A percentile compares a stretch with the other conserved stretches of the same genome.
Conservation (phyloP, 2,113 vertebrate species). For the Muscicapa adusta region DNA sequence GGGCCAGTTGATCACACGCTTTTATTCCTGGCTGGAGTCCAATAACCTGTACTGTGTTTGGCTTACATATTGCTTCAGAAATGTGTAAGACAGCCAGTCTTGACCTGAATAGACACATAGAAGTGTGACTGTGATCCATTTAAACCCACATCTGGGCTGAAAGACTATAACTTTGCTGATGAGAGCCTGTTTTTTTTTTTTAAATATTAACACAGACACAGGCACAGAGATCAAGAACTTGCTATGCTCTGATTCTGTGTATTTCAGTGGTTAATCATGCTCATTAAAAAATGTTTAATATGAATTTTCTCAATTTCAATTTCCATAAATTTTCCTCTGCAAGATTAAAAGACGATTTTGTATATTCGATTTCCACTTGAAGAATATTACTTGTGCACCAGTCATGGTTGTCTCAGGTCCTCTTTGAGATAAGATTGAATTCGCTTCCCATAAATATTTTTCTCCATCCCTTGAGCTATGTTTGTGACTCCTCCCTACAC, state of each 20-base stretch:
- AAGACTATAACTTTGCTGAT: neutral
- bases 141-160: neutral
- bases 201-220: neutral
- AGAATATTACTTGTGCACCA: neutral
- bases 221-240: neutral
- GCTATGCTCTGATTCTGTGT: neutral
- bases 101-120: neutral
- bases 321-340: neutral
- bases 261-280: neutral
- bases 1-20: neutral
- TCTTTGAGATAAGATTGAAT: constrained; percentile 15
- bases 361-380: neutral
- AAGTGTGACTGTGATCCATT: neutral
- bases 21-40: neutral
- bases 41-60: neutral
- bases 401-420: neutral
- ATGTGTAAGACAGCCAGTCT: neutral
- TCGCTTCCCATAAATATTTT: neutral
- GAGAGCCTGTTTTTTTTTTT: neutral
- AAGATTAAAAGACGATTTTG: neutral
- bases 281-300: neutral
- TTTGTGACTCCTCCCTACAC: constrained; percentile 5
- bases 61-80: neutral
- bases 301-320: neutral
- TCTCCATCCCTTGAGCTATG: neutral